Evolutionary conservation across 2,797 vertebrate species (phyloP).

Genomic region (Hypotaenidia okinawae): DNA sequence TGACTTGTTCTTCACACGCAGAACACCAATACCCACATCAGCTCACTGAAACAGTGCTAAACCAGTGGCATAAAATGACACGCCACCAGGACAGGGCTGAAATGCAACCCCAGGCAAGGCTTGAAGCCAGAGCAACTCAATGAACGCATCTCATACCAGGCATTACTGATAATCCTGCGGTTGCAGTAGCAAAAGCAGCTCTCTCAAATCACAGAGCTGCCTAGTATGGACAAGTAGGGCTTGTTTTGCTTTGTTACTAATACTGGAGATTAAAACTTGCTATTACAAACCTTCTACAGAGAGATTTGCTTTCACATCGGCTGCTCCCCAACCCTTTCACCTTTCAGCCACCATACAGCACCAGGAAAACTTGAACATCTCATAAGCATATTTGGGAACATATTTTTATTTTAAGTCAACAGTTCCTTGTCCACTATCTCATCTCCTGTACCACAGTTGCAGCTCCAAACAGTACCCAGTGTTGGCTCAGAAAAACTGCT

Average conservation of each 20-base stretch:
- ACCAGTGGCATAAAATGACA: neutral
- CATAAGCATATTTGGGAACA: neutral
- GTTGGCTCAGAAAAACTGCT: neutral
- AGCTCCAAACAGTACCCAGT: neutral
- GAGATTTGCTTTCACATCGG: constrained; percentile 14
- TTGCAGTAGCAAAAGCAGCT: constrained; percentile 14
- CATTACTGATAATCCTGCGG: constrained; percentile 52
- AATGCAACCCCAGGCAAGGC: constrained; percentile 15
- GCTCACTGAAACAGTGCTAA: neutral
- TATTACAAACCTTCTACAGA: constrained; percentile 37
- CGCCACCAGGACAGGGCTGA: neutral
- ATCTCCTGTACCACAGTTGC: neutral
- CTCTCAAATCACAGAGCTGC: constrained; percentile 18
- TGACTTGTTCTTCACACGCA: neutral
- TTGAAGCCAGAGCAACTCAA: constrained; percentile 28
- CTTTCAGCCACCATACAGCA: neutral
- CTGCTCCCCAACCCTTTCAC: neutral
- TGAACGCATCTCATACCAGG: constrained; percentile 14
- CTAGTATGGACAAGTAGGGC: neutral
- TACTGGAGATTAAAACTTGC: constrained; percentile 36
- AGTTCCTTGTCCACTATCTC: neutral
- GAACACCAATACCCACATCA: neutral
- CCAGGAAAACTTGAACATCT: neutral
- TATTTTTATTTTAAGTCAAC: constrained; percentile 13
- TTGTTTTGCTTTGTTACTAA: constrained; percentile 59